Evolutionary conservation across 2,797 vertebrate genomes (phyloP), one percentile per base, ranked within the genome.

Genomic region (Graptemys geographica): DNA sequence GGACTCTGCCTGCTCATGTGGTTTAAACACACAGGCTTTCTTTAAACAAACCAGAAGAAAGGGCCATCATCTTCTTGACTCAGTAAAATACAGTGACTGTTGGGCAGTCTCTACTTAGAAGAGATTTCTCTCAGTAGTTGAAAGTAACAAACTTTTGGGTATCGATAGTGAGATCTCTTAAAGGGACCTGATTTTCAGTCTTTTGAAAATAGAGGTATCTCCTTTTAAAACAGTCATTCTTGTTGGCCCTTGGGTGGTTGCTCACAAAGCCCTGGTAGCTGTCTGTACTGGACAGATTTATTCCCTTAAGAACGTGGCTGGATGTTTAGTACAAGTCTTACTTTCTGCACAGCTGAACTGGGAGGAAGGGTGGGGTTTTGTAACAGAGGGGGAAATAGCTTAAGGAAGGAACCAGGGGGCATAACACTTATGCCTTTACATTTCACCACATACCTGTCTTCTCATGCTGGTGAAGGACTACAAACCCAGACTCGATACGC

Each of bases 291-390:
- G 25, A 11, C 23, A 28, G 23, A 15, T 28, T 44, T 76, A 28
- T 44, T 47, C 72, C 72, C 72, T 4, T 13, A 41, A 8, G 6
- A 44, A 25, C 11, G 6, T 27, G 72, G 69, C 23, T 25, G 23
- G 37, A 74, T 41, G 41, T 27, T 74, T 25, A 74, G 12, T 44
- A 74, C 41, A 27, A 74, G 11, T 10, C 37, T n/a, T 65, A 15
- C 27, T n/a, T 13, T 13, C 62, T 1, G n/a, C 5, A 25, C 10
- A 7, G 69, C 37, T 25, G 6, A 4, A 11, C 25, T 9, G 8
- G 4, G 12, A 25, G 37, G 6, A 27, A 9, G 33, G 1, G 62
- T 19, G 62, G 62, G 65, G n/a, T 19, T 69, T 76, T 47, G 44
- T 44, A 44, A 74, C 3, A 74, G 23, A 74, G 6, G 11, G 69